Percentiles rank a stretch among this genome's conserved stretches.
These are phyloP conservation scores for Enteromius thamalakanensis DNA, from an alignment of 2,797 vertebrate species.

Conservation along the genomic window DNA sequence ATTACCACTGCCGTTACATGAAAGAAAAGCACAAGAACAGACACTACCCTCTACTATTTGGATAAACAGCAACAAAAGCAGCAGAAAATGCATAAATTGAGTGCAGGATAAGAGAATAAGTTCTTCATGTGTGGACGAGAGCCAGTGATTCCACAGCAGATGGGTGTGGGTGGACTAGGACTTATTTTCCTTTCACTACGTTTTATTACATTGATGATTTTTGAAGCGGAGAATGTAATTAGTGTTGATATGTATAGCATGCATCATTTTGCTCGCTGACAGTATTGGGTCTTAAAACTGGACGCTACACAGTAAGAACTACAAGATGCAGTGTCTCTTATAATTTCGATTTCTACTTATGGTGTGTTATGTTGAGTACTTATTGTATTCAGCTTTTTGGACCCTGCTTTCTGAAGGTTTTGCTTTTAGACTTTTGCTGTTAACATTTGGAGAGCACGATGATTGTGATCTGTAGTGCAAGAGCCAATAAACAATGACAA, in stretches of 20 bases:
- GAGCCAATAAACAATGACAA: constrained; percentile 28
- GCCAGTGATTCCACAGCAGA: constrained; percentile 34
- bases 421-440: not conserved
- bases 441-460: not conserved
- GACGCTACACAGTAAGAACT: not conserved
- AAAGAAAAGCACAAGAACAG: constrained; percentile 69
- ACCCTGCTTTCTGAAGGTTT: not conserved
- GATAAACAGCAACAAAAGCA: constrained; percentile 72
- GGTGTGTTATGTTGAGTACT: not conserved
- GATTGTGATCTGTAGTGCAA: not conserved
- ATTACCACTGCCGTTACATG: constrained; percentile 79
- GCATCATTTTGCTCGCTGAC: constrained; percentile 6
- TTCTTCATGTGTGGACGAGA: constrained; percentile 35
- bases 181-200: constrained; percentile 28
- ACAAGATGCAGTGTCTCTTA: constrained; percentile 1
- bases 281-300: constrained; percentile 1
- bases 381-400: not conserved
- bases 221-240: constrained; percentile 1
- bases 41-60: constrained; percentile 70
- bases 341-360: not conserved
- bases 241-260: constrained; percentile 1
- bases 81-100: constrained; percentile 34
- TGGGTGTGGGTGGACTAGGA: constrained; percentile 31
- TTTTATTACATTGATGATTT: constrained; percentile 23
- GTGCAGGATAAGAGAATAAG: constrained; percentile 26